Evolutionary conservation across 2,797 vertebrate species (phyloP).

Genomic region (Chromobotia macracanthus): DNA sequence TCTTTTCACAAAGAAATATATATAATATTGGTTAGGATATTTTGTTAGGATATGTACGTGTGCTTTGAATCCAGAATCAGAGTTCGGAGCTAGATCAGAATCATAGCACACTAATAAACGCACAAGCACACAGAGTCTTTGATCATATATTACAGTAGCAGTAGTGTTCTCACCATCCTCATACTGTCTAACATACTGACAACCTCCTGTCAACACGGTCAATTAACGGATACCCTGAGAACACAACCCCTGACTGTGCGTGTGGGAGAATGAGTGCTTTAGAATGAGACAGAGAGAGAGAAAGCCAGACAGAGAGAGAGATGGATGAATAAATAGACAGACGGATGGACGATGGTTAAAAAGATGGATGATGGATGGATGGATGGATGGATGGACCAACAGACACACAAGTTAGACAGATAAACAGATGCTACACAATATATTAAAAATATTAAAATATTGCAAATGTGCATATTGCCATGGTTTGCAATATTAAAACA

Average conservation of each 20-base stretch:
- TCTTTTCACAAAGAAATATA: too few species aligned
- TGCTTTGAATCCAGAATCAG: too few species aligned
- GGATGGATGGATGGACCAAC: too few species aligned
- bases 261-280: background rate
- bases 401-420: too few species aligned
- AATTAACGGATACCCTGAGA: constrained; percentile 6
- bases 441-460: too few species aligned
- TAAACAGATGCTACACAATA: background rate
- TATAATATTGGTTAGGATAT: background rate
- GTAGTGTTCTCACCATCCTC: background rate
- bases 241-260: constrained; percentile 1
- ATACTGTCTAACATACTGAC: constrained; percentile 3
- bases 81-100: background rate
- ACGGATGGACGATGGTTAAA: background rate
- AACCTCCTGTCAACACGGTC: constrained; percentile 5
- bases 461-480: too few species aligned
- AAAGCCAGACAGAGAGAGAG: background rate
- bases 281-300: background rate
- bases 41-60: background rate
- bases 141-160: constrained; percentile 5
- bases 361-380: background rate
- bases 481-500: too few species aligned
- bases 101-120: background rate
- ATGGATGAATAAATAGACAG: background rate
- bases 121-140: background rate